A percentile compares a stretch with the other conserved stretches of the same genome.
These are phyloP conservation scores for Athalia rosae DNA, from an alignment of 2,888 invertebrate species.

Conservation along the genomic window DNA sequence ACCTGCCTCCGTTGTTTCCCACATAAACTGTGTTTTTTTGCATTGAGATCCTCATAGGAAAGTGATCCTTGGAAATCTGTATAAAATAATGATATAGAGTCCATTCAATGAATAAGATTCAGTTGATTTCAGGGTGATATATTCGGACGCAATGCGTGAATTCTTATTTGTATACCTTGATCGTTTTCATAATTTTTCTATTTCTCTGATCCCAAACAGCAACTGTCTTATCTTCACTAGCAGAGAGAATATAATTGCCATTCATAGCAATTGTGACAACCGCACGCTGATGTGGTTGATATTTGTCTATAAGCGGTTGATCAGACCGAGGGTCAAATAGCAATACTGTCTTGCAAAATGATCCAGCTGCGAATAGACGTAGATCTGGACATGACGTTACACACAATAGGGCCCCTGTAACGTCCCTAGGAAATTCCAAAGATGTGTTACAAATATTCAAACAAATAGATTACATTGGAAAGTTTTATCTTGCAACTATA, in stretches of 20 bases:
- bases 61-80: conserved; percentile 65
- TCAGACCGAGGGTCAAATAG: conserved; percentile 76
- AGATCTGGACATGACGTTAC: conserved; percentile 73
- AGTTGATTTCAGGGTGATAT: too few species aligned
- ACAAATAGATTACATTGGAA: conserved; percentile 8
- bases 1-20: conserved; percentile 63
- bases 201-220: conserved; percentile 77
- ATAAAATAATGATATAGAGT: neutral
- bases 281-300: conserved; percentile 76
- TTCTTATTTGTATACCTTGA: conserved; percentile 56
- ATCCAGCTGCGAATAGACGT: conserved; percentile 75
- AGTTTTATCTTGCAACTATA: conserved; percentile 19
- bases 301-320: conserved; percentile 70
- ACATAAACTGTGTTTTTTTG: conserved; percentile 61
- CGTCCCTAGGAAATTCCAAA: conserved; percentile 67
- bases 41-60: conserved; percentile 66
- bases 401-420: conserved; percentile 76
- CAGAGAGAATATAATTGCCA: conserved; percentile 76
- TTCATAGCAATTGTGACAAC: conserved; percentile 73
- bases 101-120: neutral
- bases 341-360: conserved; percentile 76
- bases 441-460: conserved; percentile 36
- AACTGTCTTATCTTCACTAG: conserved; percentile 78
- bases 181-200: conserved; percentile 71
- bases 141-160: too few species aligned